Evolutionary conservation across 2,888 invertebrate species (phyloP), one percentile per base, ranked within the genome.

Genomic region (Ophion slaviceki): DNA sequence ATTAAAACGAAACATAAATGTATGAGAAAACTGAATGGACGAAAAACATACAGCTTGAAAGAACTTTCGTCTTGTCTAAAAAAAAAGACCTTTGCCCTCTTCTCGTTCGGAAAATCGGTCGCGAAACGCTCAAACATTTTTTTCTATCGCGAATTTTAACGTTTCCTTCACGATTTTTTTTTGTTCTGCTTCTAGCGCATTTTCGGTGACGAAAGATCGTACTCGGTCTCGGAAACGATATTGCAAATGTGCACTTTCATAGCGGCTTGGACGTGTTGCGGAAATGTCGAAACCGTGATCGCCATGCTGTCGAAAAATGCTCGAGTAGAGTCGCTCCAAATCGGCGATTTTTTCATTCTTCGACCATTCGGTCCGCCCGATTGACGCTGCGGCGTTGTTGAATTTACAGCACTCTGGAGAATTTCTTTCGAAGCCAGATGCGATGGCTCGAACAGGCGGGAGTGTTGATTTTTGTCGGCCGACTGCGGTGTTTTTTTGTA

Each of bases 291-390:
- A 14, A 92, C 91, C 5, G 91, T 91, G 79, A 91, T 85, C 7
- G 89, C 89, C 88, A 91, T 91, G 57, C 90, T 91, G 40, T 91
- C 90, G 86, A 92, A 91, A 86, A 92, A 92, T 2, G 89, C n/a
- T 20, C 88, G 85, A 3, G 89, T 91, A 20, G 91, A 86, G 45
- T 90, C 89, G 24, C 86, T 84, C 36, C 87, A 86, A 84, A 89
- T 86, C 45, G 88, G 87, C 36, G 86, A 88, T 66, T 86, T 85
- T 77, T 84, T 87, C 66, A 86, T 84, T 47, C 86, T 88, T 28
- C 77, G 80, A 11, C 72, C 84, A 70, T 74, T 83, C 32, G 64
- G 78, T 80, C 85, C 77, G 10, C 74, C 82, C 47, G 88, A 79
- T 57, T 87, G 88, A 62, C 85, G 86, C 80, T 86, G 87, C 7